A percentile compares a stretch with the other conserved stretches of the same genome.
These are phyloP conservation scores for Gila robusta DNA, from an alignment of 2,797 vertebrate genomes.

Conservation along the genomic window DNA sequence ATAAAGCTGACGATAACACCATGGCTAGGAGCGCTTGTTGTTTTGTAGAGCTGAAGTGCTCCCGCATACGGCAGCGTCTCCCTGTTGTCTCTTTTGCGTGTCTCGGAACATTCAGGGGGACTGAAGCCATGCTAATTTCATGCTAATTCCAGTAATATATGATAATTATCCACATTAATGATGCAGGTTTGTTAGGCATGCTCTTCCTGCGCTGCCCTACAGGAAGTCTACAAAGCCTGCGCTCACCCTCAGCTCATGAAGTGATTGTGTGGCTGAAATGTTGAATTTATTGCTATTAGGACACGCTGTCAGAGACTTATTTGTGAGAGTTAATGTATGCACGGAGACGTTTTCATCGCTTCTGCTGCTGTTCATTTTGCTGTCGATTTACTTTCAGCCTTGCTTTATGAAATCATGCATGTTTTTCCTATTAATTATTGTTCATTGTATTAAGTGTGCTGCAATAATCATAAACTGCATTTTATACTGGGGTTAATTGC, in stretches of 20 bases:
- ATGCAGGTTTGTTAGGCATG: conserved; percentile 45
- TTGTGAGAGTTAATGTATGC: conserved; percentile 20
- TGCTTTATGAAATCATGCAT: conserved; percentile 37
- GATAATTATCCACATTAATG: conserved; percentile 52
- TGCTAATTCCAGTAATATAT: conserved; percentile 48
- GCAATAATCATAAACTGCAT: conserved; percentile 33
- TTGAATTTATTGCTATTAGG: conserved; percentile 25
- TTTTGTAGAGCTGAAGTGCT: conserved; percentile 12
- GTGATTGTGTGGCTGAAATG: conserved; percentile 48
- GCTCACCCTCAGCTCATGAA: conserved; percentile 29
- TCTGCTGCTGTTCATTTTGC: not conserved
- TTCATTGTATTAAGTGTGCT: not conserved
- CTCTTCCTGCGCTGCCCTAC: conserved; percentile 37
- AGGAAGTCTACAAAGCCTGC: conserved; percentile 38
- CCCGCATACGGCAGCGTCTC: conserved; percentile 1
- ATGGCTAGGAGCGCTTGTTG: conserved; percentile 36
- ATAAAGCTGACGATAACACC: conserved; percentile 37
- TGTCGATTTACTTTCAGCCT: conserved; percentile 19
- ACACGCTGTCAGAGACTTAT: not conserved
- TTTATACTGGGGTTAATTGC: conserved; percentile 38
- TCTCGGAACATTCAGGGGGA: conserved; percentile 40
- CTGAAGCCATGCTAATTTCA: conserved; percentile 39
- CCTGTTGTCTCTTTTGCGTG: conserved; percentile 21
- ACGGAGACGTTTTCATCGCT: not conserved
- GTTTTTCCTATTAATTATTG: conserved; percentile 40